These are phyloP conservation scores for Lepidurus arcticus DNA, from an alignment of 1,140 invertebrate species.

Conservation along the genomic window DNA sequence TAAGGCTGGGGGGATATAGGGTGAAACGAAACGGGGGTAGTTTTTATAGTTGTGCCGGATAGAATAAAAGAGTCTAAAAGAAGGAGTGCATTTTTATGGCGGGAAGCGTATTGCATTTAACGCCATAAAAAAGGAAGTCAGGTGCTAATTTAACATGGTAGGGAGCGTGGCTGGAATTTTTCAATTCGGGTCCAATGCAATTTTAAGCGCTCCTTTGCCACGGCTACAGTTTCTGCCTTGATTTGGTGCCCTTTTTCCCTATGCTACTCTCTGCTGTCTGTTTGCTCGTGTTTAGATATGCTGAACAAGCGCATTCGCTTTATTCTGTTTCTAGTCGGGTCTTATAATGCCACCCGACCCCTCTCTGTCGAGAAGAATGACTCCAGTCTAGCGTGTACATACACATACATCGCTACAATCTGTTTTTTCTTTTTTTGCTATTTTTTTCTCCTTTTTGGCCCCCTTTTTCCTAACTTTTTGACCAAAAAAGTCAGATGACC, in stretches of 20 bases:
- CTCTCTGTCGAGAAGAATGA: neutral
- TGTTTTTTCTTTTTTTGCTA: neutral
- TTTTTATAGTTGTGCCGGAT: neutral
- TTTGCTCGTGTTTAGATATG: conserved; percentile 19
- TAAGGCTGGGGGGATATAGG: neutral
- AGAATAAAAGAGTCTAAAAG: neutral
- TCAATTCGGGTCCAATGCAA: conserved; percentile 15
- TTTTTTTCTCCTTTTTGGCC: neutral
- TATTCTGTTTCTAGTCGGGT: neutral
- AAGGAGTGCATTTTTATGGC: conserved; percentile 1
- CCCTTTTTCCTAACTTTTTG: neutral
- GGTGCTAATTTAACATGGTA: conserved; percentile 19
- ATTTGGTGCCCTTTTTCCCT: neutral
- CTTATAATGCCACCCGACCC: neutral
- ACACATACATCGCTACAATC: conserved; percentile 18
- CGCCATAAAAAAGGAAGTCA: neutral
- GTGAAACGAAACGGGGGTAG: neutral
- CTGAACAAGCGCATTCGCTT: conserved; percentile 15
- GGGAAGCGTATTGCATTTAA: conserved; percentile 8
- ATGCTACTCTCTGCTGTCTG: neutral
- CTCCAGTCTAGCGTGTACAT: conserved; percentile 7
- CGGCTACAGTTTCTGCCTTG: neutral
- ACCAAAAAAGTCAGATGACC: conserved; percentile 19
- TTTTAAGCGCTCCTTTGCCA: conserved; percentile 10
- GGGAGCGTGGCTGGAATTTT: neutral